Conservation (phyloP, 2,797 vertebrate genomes). For the Ciconia nigra region DNA sequence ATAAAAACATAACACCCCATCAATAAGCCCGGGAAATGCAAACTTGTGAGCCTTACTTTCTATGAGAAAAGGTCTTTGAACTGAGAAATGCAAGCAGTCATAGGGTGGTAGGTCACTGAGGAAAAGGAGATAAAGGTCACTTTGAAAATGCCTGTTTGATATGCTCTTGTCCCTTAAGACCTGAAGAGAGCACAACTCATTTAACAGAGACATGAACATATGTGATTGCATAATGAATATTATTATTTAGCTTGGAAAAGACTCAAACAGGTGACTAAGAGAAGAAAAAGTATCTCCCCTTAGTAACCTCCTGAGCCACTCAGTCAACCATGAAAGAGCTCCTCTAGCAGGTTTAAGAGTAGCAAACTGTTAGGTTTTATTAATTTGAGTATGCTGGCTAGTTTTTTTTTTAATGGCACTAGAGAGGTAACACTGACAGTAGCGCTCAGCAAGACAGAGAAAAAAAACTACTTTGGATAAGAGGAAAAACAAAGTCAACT, state of each 20-base stretch:
- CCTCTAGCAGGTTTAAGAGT: background rate
- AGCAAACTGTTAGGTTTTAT: conserved; percentile 7
- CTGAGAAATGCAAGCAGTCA: conserved; percentile 21
- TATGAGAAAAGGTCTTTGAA: conserved; percentile 35
- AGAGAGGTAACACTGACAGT: background rate
- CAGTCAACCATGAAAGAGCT: conserved; percentile 41
- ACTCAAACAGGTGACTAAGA: conserved; percentile 46
- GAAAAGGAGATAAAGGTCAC: conserved; percentile 63
- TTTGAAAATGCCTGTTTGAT: conserved; percentile 61
- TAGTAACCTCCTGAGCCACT: conserved; percentile 20
- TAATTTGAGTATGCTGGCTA: background rate
- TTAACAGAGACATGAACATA: conserved; percentile 39
- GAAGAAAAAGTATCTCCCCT: conserved; percentile 15
- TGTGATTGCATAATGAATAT: conserved; percentile 53
- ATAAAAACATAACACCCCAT: background rate
- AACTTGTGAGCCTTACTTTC: conserved; percentile 3
- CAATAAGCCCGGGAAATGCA: conserved; percentile 22
- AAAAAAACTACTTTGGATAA: background rate
- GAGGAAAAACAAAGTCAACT: background rate
- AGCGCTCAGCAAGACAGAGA: background rate
- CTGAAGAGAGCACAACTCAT: conserved; percentile 43
- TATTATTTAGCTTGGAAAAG: conserved; percentile 54
- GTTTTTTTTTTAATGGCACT: background rate
- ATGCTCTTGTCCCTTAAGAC: conserved; percentile 38
- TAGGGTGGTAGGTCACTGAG: conserved; percentile 48